Evolutionary conservation across 2,888 invertebrate species (phyloP).

Genomic region (Agrotis clavis): DNA sequence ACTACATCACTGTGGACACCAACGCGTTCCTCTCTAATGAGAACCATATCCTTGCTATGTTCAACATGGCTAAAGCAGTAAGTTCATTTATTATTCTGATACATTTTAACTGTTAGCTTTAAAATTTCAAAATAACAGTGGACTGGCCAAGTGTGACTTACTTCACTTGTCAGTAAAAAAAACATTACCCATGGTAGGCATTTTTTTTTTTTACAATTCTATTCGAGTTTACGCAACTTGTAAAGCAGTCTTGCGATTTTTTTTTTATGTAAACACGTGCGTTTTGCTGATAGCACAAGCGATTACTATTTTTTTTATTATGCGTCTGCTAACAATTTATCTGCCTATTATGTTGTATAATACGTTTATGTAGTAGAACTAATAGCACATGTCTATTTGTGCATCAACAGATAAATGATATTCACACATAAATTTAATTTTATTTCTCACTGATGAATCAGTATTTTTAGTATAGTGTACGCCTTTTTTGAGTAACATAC

Average conservation of each 20-base stretch:
- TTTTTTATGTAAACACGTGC: not conserved
- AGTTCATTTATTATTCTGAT: constrained; percentile 67
- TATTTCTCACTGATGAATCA: not conserved
- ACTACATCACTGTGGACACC: constrained; percentile 99
- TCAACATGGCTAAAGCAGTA: constrained; percentile 98
- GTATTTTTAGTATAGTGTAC: too few species aligned
- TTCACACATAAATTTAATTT: not conserved
- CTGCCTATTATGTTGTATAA: constrained; percentile 19
- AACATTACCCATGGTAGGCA: not conserved
- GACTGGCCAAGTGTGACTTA: not conserved
- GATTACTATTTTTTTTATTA: constrained; percentile 30
- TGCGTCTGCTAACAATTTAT: constrained; percentile 44
- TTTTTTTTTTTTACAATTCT: not conserved
- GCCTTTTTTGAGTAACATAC: not conserved
- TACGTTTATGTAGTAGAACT: constrained; percentile 5
- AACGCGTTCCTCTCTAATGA: constrained; percentile 97
- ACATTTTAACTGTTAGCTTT: too few species aligned
- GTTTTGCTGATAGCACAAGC: constrained; percentile 21
- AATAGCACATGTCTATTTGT: not conserved
- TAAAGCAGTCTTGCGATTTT: constrained; percentile 16
- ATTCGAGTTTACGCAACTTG: not conserved
- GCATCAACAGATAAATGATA: not conserved
- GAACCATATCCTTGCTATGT: constrained; percentile 96
- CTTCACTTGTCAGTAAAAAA: not conserved
- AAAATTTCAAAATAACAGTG: too few species aligned